phyloP scores from a whole-genome alignment of 2,888 invertebrate genomes.

The Spicauda simplicius region DNA sequence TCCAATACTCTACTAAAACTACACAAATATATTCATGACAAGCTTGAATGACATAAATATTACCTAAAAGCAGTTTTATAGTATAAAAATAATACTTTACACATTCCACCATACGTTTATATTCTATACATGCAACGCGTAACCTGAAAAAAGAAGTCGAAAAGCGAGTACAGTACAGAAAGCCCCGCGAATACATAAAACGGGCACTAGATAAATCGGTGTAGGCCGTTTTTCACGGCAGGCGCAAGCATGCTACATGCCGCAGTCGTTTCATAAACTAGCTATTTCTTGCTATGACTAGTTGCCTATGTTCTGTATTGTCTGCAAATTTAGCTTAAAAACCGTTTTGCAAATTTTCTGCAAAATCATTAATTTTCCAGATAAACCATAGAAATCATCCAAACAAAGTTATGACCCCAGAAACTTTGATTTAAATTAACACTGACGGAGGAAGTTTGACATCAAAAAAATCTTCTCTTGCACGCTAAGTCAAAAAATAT shows the following conservation, averaged over 20 bases:
- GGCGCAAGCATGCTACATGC: conserved; percentile 12
- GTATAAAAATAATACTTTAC: not conserved
- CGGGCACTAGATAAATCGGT: conserved; percentile 30
- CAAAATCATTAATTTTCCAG: no score
- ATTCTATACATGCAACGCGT: conserved; percentile 4
- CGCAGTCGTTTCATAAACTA: not conserved
- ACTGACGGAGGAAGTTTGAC: no score
- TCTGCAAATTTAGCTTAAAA: no score
- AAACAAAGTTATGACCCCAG: no score
- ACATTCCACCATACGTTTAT: not conserved
- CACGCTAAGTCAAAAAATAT: no score
- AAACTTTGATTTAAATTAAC: no score
- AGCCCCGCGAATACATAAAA: conserved; percentile 30
- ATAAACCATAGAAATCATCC: no score
- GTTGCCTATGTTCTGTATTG: not conserved
- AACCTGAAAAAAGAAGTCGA: not conserved
- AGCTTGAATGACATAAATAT: not conserved
- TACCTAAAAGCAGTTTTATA: not conserved
- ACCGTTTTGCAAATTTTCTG: no score
- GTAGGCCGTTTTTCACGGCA: conserved; percentile 26
- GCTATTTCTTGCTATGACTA: conserved; percentile 3
- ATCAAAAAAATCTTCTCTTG: no score
- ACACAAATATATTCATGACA: no score
- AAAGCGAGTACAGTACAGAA: conserved; percentile 7
- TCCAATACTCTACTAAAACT: no score